Percentiles rank a stretch among this genome's conserved stretches.
These are phyloP conservation scores for Strongylocentrotus purpuratus DNA, from an alignment of 35 echinoderm and acorn worm genomes.

Conservation along the genomic window DNA sequence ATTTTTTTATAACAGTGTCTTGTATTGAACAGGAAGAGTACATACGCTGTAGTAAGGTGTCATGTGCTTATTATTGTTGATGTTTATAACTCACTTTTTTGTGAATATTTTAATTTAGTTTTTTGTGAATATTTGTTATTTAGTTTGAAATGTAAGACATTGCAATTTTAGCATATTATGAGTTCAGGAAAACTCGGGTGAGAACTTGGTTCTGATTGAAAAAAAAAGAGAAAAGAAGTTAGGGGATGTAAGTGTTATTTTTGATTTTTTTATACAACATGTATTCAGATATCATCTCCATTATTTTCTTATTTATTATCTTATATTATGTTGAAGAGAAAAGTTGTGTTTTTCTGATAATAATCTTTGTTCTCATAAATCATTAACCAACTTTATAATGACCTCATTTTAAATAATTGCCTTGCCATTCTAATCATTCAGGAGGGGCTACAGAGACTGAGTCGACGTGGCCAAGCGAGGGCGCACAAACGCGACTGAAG, in stretches of 20 bases:
- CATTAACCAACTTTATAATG: no score
- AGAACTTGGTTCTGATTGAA: background rate
- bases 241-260: no score
- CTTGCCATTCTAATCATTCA: background rate
- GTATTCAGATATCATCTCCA: no score
- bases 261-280: no score
- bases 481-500: conserved; percentile 16
- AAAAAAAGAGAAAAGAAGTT: no score
- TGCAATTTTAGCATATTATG: no score
- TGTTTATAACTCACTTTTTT: no score
- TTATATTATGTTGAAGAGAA: background rate
- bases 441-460: conserved; percentile 41
- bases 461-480: background rate
- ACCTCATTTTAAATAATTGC: background rate
- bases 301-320: no score
- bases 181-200: background rate
- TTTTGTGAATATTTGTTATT: background rate
- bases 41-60: background rate
- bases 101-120: background rate
- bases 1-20: background rate
- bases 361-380: no score
- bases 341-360: background rate
- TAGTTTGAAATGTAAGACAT: no score
- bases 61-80: no score
- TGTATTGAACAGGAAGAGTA: background rate